Evolutionary conservation across 2,113 vertebrate species (phyloP), one percentile per base, ranked within the genome.

Genomic region (Cryptomyrus ogoouensis): DNA sequence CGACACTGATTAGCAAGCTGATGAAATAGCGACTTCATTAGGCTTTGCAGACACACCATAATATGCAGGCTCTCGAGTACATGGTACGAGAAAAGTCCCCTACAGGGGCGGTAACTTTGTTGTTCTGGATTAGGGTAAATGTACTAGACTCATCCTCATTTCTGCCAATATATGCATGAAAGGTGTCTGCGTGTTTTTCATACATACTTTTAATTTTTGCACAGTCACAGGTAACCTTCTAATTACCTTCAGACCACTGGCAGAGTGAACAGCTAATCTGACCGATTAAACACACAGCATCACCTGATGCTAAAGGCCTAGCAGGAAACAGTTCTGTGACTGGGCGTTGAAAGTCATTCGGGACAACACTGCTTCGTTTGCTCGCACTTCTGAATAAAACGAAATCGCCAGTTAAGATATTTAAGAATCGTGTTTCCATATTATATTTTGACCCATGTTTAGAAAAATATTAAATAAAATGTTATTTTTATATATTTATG

Each of bases 11-110:
- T 90, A 91, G 90, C 90, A 88, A 88, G 77, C 91, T 87, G 89
- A 92, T 92, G 93, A 94, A 95, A 94, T 93, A 95, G 27, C 15
- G 27, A 52, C 35, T 31, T 21, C 49, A n/a, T 21, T 87, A 53
- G 49, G 4, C 47, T 50, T 52, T 10, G 15, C 39, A 3, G 80
- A 42, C 35, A 83, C 39, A 44, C 13, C 80, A 42, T 42, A 17
- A 21, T 42, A 83, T 42, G 83, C 83, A 84, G 44, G 44, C 19
- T 10, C 83, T 84, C 2, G n/a, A 52, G n/a, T 31, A 24, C 83
- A 49, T 50, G 44, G 83, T 50, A 86, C 19, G 47, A 86, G 46
- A 49, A 47, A 12, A 17, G 44, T n/a, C 21, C 83, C 44, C 24
- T 50, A 50, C 24, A 5, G 83, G 12, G 44, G n/a, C 6, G 5